A percentile compares a stretch with the other conserved stretches of the same genome.
phyloP scores from a whole-genome alignment of 2,113 vertebrate species.

The Agapornis roseicollis region DNA sequence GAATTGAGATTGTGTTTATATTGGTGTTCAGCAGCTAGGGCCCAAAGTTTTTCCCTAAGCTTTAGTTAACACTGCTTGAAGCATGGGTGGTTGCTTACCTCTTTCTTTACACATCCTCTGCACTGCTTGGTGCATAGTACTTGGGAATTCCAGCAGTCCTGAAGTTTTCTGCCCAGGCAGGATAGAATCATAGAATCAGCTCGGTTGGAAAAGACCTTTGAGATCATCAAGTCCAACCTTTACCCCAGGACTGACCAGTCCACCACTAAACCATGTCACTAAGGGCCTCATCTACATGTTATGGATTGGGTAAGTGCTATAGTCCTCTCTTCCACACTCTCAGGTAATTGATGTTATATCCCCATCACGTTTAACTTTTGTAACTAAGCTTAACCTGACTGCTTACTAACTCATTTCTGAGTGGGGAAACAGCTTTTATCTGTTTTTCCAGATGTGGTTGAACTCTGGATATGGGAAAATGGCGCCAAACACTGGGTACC shows the following conservation, averaged over 20 bases:
- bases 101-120: background rate
- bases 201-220: background rate
- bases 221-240: background rate
- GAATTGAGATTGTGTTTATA: background rate
- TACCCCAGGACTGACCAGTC: background rate
- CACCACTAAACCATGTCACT: background rate
- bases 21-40: background rate
- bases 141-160: background rate
- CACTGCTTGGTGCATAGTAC: background rate
- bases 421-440: background rate
- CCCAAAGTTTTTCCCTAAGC: background rate
- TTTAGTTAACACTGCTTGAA: background rate
- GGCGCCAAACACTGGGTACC: background rate
- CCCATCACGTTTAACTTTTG: background rate
- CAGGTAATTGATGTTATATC: background rate
- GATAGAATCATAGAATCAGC: background rate
- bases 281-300: background rate
- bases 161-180: background rate
- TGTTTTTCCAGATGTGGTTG: background rate
- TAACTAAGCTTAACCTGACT: background rate
- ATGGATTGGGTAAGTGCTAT: background rate
- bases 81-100: background rate
- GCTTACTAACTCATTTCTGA: background rate
- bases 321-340: background rate
- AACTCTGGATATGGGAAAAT: background rate